Base-by-base conservation (phyloP, 2,797 vertebrate genomes). In the Rhadinocentrus ornatus region DNA sequence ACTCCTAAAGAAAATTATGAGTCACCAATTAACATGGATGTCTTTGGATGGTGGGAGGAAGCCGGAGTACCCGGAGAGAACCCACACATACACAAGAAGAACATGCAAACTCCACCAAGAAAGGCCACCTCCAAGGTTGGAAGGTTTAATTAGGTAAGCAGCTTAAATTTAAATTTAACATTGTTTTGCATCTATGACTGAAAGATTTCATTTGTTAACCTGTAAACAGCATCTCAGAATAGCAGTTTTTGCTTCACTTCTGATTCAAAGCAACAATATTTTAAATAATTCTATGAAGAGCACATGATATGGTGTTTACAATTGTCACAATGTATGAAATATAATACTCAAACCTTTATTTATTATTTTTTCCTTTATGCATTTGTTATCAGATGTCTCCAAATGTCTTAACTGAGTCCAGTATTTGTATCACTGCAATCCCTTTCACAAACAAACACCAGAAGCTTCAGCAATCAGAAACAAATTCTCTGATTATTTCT, bases 281-380 rank as follows among this genome's bases (percentile, higher is more conserved):
- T 11, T 46, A 34, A 26, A 62, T 46, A 37, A 16, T 20, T 35
- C 34, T 62, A 6, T 62, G 0, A 18, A 9, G 50, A 41, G 0
- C 39, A 15, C 13, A 41, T 24, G 22, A 52, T 52, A 9, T 12
- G 48, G 48, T 50, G 18, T 63, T n/a, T 4, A 1, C 26, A 50
- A 69, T 46, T 1, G 48, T 59, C 32, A 55, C 48, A 26, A 18
- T 44, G 39, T 44, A 37, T 69, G 41, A 73, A 66, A 78, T 41
- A 67, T 67, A 32, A 78, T 52, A 26, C 35, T 24, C 15, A 52
- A 35, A 6, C 66, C 55, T 63, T 69, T 56, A 9, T 57, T 70
- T 77, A 62, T 77, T 81, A 35, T 77, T 61, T 62, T 67, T 32
- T 41, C 50, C 61, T 6, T 39, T 53, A 60, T 81, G 53, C 66